phyloP scores from a whole-genome alignment of 2,888 invertebrate species.

The Protophormia terraenovae region DNA sequence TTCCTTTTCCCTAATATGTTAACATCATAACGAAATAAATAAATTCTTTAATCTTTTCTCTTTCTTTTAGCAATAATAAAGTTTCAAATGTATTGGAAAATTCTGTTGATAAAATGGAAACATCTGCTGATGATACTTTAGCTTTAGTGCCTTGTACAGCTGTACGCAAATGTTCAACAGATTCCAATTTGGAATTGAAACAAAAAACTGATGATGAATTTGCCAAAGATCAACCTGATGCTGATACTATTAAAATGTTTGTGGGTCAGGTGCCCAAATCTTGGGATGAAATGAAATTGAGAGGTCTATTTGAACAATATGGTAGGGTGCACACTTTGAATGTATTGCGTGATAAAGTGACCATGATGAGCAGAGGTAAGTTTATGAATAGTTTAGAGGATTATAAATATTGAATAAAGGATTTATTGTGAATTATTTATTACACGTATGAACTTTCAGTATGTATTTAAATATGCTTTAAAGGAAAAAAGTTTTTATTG shows the following conservation, averaged over 20 bases:
- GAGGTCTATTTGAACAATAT: constrained; percentile 97
- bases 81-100: constrained; percentile 7
- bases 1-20: background rate
- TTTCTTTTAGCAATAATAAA: background rate
- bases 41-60: constrained; percentile 5
- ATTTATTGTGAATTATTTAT: background rate
- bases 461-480: too few relatives aligned
- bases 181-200: constrained; percentile 52
- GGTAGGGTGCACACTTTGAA: constrained; percentile 98
- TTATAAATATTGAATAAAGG: background rate
- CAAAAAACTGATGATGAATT: constrained; percentile 71
- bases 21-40: background rate
- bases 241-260: constrained; percentile 99
- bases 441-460: background rate
- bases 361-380: constrained; percentile 98
- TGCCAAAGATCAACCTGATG: constrained; percentile 91
- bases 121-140: constrained; percentile 48
- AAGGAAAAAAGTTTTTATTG: too few relatives aligned
- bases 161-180: constrained; percentile 42
- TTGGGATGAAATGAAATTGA: constrained; percentile 97
- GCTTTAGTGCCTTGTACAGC: constrained; percentile 62
- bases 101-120: constrained; percentile 37
- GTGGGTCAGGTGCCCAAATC: constrained; percentile 98
- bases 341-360: constrained; percentile 97
- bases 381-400: constrained; percentile 50